A percentile compares a stretch with the other conserved stretches of the same genome.
These are phyloP conservation scores for Acanthosepion esculentum DNA, from an alignment of 2,888 invertebrate genomes.

Conservation along the genomic window DNA sequence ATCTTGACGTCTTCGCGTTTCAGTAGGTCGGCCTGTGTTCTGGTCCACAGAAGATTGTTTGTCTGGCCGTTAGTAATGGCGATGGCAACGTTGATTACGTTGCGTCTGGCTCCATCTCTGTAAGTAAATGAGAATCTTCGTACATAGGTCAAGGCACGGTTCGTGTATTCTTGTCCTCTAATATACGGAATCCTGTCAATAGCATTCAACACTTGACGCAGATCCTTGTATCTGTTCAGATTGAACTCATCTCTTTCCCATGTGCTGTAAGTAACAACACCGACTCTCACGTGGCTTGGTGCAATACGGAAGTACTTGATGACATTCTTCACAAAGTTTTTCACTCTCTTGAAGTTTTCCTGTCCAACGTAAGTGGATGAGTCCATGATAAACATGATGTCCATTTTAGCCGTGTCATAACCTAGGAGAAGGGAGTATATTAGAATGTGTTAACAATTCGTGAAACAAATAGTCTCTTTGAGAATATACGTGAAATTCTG, in stretches of 20 bases:
- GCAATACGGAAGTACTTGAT: not conserved
- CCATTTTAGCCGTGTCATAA: not conserved
- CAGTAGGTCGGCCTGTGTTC: not conserved
- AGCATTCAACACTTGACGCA: not conserved
- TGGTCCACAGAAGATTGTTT: not conserved
- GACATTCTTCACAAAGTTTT: not conserved
- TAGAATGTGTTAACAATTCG: no score
- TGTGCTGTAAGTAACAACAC: not conserved
- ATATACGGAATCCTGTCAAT: not conserved
- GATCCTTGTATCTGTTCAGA: not conserved
- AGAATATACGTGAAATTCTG: no score
- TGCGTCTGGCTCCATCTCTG: not conserved
- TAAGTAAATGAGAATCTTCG: not conserved
- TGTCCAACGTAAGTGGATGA: not conserved
- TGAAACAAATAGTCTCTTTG: no score
- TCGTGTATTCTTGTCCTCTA: no score
- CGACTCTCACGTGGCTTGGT: not conserved
- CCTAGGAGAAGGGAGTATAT: not conserved
- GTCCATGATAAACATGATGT: not conserved
- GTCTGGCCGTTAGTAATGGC: not conserved
- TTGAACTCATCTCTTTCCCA: not conserved
- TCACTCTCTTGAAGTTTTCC: not conserved
- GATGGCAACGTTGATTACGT: not conserved
- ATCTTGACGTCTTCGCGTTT: not conserved
- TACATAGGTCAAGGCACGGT: not conserved